phyloP scores from a whole-genome alignment of 2,888 invertebrate genomes.

The Pristionchus entomophagus region DNA sequence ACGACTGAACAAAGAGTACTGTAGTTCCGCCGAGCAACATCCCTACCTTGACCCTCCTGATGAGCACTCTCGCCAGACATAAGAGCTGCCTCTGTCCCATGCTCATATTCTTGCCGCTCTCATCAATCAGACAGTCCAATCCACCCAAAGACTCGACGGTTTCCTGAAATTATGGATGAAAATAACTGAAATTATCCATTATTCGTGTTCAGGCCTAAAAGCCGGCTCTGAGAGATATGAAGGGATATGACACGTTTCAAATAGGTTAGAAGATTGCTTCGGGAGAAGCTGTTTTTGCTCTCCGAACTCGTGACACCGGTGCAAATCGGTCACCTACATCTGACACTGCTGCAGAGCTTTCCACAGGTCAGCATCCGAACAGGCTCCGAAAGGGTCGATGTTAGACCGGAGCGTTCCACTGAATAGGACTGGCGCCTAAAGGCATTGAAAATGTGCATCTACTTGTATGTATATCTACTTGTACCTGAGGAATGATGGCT shows the following conservation, averaged over 20 bases:
- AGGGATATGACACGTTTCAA: no score
- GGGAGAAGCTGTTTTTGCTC: no score
- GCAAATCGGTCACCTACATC: constrained; percentile 81
- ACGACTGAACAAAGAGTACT: no score
- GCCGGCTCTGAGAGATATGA: no score
- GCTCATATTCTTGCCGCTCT: constrained; percentile 89
- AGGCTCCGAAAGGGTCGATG: constrained; percentile 89
- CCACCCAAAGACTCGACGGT: constrained; percentile 82
- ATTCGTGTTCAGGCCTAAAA: no score
- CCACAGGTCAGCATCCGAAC: constrained; percentile 90
- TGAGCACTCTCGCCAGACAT: constrained; percentile 78
- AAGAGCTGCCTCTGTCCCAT: constrained; percentile 79
- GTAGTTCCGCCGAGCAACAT: no score
- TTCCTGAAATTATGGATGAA: constrained; percentile 74
- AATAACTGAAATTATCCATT: no score
- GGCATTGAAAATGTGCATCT: background rate
- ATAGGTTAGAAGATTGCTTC: no score
- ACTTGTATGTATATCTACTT: no score
- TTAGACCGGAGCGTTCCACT: constrained; percentile 89
- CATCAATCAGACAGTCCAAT: constrained; percentile 87
- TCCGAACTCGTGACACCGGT: no score
- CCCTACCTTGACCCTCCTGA: constrained; percentile 76
- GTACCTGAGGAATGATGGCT: constrained; percentile 83
- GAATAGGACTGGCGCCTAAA: constrained; percentile 78
- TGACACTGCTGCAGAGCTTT: constrained; percentile 90